Evolutionary conservation across 2,888 invertebrate species (phyloP), one percentile per base, ranked within the genome.

Genomic region (Standfussiana lucernea): DNA sequence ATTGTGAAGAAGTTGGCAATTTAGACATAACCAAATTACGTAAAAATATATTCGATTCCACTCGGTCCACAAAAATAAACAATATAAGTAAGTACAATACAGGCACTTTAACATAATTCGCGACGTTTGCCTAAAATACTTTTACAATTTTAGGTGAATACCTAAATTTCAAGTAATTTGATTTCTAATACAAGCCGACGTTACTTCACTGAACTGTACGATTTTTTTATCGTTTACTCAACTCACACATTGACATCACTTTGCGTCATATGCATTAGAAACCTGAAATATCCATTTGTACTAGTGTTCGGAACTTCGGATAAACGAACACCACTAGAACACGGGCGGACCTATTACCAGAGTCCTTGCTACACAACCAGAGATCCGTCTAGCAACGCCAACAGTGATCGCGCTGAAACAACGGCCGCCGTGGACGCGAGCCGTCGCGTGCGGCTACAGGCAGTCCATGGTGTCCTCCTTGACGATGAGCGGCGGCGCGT

Each of bases 381-480:
- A 50, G 40, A 35, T 2, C 15, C 21, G 10, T n/a, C 45, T 18
- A 28, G 59, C 24, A 24, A 28, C 40, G 42, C 42, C 13, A 42
- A 13, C 42, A 42, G 42, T 13, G 13, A 42, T n/a, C n/a, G n/a
- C n/a, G n/a, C n/a, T n/a, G n/a, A n/a, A n/a, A n/a, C n/a, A n/a
- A n/a, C n/a, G n/a, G n/a, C n/a, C 15, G 18, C 28, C 18, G 37
- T 11, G 24, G 28, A 24, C n/a, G 24, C 47, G 21, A n/a, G 7
- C 13, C 77, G 5, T 32, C 53, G 24, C 64, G 28, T 6, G 37
- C 0, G 4, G 72, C 56, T 56, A 56, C 32, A 96, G 89, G 83
- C 97, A 96, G 88, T 97, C 97, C 95, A 97, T 96, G 69, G 97
- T 97, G 89, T 98, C 97, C 77, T 97, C 96, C 40, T 96, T 96